Base-by-base conservation (phyloP, 2,797 vertebrate genomes). In the Myotis vivesi region DNA sequence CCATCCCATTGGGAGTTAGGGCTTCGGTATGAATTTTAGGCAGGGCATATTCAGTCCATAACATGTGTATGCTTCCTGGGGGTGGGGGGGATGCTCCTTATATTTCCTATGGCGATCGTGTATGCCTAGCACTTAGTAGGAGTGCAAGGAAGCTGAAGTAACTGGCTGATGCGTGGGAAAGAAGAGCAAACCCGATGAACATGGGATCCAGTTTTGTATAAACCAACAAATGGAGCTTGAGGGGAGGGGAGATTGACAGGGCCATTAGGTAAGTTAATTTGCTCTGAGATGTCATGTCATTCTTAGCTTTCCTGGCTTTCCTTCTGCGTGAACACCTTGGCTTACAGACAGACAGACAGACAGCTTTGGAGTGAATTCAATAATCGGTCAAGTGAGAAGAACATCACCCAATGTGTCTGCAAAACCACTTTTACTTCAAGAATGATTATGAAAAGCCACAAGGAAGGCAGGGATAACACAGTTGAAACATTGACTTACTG, bases 371-470 rank as follows among this genome's bases (percentile, higher is more conserved):
- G 71, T 89, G 68, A 89, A 94, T 96, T 95, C 92, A 93, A 84
- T 92, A 92, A 95, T 94, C 92, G 77, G 86, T 76, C 88, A 91
- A 94, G 66, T 92, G 86, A 95, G 93, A 95, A 92, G 66, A 94
- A 28, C 38, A 72, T 92, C 90, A 90, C 66, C 95, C 81, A 89
- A 20, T 59, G 77, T 86, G 51, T 91, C 91, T 20, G 0, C 87
- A 89, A 89, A 94, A 97, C 92, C 53, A 49, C 88, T 94, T 95
- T 86, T 87, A 73, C 89, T 96, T 96, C 94, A 92, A 94, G 93
- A 93, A 93, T 89, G 87, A 93, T 92, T 96, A 97, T 96, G 96
- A 96, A 97, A 97, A 97, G 88, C 93, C 96, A 97, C 95, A 94
- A 95, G 82, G 96, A 97, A 96, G 93, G 75, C 90, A 92, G 88